These are phyloP conservation scores for Gallinago nigripennis DNA, from an alignment of 2,797 vertebrate genomes.

Conservation along the genomic window DNA sequence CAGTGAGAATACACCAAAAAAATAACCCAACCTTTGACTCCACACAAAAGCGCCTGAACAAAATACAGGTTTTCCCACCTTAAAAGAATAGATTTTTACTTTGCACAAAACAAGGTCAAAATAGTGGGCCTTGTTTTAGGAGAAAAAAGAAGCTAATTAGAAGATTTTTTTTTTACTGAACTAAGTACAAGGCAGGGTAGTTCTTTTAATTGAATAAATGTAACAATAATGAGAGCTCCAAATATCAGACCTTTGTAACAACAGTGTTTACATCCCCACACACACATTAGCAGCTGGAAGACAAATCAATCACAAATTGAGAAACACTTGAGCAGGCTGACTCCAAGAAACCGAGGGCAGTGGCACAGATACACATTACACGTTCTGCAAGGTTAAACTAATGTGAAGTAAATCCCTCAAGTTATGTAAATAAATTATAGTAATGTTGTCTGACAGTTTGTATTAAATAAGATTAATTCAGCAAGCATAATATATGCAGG, in stretches of 20 bases:
- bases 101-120: neutral
- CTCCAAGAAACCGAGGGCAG: neutral
- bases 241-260: neutral
- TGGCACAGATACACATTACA: neutral
- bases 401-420: slow-evolving; percentile 38
- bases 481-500: slow-evolving; percentile 1
- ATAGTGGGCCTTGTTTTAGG: neutral
- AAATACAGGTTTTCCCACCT: neutral
- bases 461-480: slow-evolving; percentile 65
- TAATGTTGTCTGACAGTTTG: slow-evolving; percentile 35
- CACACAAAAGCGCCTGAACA: neutral
- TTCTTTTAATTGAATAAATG: neutral
- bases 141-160: neutral
- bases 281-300: neutral
- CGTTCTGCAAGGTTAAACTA: slow-evolving; percentile 52
- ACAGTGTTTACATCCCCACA: neutral
- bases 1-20: neutral
- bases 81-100: neutral
- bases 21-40: neutral
- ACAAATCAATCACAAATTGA: slow-evolving; percentile 30
- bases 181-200: neutral
- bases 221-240: neutral
- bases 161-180: neutral
- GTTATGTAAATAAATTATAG: slow-evolving; percentile 64
- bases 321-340: neutral